Evolutionary conservation across 2,888 invertebrate species (phyloP), one percentile per base, ranked within the genome.

Genomic region (Ophion slaviceki): DNA sequence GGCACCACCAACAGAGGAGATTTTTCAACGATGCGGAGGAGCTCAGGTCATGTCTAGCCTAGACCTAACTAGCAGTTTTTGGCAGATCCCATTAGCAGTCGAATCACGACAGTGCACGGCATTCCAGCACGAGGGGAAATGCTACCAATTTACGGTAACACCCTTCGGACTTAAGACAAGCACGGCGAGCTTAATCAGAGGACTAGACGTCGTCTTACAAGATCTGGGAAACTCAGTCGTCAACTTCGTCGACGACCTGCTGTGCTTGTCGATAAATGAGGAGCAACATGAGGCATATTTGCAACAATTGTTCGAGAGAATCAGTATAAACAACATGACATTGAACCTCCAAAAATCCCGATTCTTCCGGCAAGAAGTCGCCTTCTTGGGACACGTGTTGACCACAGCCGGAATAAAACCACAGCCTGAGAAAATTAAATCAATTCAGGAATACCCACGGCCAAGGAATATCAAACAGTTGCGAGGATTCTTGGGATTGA

Each of bases 311-410:
- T 85, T 90, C 5, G 3, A 64, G 0, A 67, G 77, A n/a, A 64
- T 89, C 6, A 10, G 59, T 4, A 17, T 78, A 14, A 77, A 87
- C 10, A 86, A 85, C 2, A 80, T 90, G 64, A 90, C 88, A 10
- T 32, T 90, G 0, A 88, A 86, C 6, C 64, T 87, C 5, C 72
- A 78, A 5, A 90, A 90, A 84, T 89, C 85, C n/a, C 32, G 79
- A 24, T 90, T 91, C 72, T 76, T 87, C 5, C 77, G 82, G n/a
- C 28, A 76, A 4, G 82, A 86, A 77, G 78, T 90, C 2, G 88
- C 88, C 36, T 89, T 91, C 61, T 66, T 91, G 11, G 89, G 89
- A 1, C 88, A 91, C 68, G 84, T 87, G 0, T 80, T 91, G 0
- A 83, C 83, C 1, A 11, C 75, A 0, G 40, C 85, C 0, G 90